Evolutionary conservation across 2,113 vertebrate species (phyloP).

Genomic region (Zosterops japonicus): DNA sequence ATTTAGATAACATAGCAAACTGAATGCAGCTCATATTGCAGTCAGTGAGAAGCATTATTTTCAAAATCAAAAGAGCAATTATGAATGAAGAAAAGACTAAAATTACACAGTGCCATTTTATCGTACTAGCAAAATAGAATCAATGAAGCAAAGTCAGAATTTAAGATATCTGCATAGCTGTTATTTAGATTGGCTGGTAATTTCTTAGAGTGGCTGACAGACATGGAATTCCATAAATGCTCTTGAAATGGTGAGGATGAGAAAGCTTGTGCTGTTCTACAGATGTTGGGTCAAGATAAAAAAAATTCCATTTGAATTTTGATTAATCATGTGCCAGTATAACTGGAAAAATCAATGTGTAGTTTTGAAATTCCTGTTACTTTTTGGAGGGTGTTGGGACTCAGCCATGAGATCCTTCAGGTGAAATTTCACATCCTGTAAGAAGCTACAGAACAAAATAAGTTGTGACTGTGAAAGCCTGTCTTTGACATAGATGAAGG

Average conservation of each 20-base stretch:
- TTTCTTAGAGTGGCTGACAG: background rate
- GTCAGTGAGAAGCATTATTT: constrained; percentile 63
- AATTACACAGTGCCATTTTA: constrained; percentile 41
- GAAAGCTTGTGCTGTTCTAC: background rate
- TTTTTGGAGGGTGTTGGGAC: background rate
- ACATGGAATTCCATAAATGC: constrained; percentile 39
- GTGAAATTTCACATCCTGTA: background rate
- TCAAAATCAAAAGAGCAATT: constrained; percentile 70
- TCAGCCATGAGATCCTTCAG: background rate
- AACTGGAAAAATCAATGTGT: background rate
- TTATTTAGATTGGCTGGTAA: constrained; percentile 9
- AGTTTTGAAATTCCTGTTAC: background rate
- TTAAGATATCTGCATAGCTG: background rate
- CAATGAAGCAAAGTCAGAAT: background rate
- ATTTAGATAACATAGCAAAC: constrained; percentile 66
- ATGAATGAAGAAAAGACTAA: constrained; percentile 56
- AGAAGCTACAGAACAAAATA: background rate
- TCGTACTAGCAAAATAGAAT: constrained; percentile 45
- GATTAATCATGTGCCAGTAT: background rate
- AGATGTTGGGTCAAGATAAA: background rate
- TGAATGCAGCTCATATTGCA: constrained; percentile 61
- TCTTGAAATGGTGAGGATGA: background rate
- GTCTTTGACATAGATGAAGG: background rate
- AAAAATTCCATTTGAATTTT: background rate
- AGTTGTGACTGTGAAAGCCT: background rate